phyloP scores from a whole-genome alignment of 2,113 vertebrate species.

The Chinchilla lanigera region DNA sequence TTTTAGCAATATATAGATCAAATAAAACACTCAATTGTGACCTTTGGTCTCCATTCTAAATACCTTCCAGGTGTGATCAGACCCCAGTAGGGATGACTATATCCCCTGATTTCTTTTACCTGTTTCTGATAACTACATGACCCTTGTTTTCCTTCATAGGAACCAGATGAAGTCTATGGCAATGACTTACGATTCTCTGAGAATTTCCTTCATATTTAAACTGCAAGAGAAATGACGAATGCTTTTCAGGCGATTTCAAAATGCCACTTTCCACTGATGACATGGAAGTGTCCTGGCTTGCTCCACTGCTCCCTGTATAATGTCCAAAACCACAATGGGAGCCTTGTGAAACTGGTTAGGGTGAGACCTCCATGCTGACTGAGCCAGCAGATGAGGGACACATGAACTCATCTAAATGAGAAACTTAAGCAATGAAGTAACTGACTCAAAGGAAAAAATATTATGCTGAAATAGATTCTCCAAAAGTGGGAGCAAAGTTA shows the following conservation, averaged over 20 bases:
- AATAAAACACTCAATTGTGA: background rate
- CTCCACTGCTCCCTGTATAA: background rate
- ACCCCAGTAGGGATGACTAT: background rate
- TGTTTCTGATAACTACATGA: slow-evolving; percentile 1
- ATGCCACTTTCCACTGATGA: slow-evolving; percentile 11
- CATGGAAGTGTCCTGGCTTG: background rate
- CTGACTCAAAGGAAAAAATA: slow-evolving; percentile 6
- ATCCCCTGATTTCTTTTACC: background rate
- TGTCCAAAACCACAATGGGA: background rate
- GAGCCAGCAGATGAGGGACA: background rate
- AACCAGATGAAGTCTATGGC: background rate
- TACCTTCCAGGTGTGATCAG: background rate
- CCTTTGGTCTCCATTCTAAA: slow-evolving; percentile 34
- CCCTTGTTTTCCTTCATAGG: background rate
- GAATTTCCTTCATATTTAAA: slow-evolving; percentile 49
- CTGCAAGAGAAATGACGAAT: slow-evolving; percentile 1
- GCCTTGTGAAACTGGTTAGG: background rate
- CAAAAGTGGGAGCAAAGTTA: background rate
- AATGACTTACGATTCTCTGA: slow-evolving; percentile 23
- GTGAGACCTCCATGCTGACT: background rate
- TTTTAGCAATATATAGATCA: background rate
- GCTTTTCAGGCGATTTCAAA: slow-evolving; percentile 28
- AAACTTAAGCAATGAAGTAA: slow-evolving; percentile 4
- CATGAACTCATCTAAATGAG: background rate
- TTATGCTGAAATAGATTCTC: background rate